These are phyloP conservation scores for Papilio helenus DNA, from an alignment of 1,140 invertebrate genomes.

Conservation along the genomic window DNA sequence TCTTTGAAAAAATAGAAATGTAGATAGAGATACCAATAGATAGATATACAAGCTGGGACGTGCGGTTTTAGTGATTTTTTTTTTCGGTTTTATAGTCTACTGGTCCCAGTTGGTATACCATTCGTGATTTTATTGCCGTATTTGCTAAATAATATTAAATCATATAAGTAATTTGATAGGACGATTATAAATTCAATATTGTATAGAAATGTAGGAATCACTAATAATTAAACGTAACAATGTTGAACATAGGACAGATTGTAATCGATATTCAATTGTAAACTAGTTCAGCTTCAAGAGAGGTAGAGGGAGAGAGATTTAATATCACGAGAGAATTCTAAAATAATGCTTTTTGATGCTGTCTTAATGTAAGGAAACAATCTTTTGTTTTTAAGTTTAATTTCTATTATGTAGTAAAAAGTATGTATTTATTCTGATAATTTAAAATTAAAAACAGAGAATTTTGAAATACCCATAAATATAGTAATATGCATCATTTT, in stretches of 20 bases:
- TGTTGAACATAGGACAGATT: neutral
- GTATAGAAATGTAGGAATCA: neutral
- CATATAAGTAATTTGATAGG: neutral
- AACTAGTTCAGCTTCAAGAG: neutral
- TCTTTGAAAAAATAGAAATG: too few species aligned
- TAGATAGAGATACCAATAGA: too few species aligned
- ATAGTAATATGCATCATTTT: too few species aligned
- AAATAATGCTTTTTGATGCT: neutral
- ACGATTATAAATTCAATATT: neutral
- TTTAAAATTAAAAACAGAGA: too few species aligned
- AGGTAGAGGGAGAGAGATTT: too few species aligned
- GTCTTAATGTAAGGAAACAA: neutral
- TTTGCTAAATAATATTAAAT: neutral
- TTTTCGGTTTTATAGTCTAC: too few species aligned
- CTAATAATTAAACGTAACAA: neutral
- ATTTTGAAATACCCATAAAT: too few species aligned
- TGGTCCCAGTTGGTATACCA: too few species aligned
- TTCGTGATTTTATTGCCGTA: too few species aligned
- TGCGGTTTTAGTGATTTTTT: too few species aligned
- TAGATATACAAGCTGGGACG: too few species aligned
- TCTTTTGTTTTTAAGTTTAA: neutral
- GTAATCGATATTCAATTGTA: slow-evolving; percentile 1
- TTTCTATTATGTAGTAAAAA: neutral
- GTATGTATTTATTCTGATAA: too few species aligned
- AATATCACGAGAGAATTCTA: neutral